Base-by-base conservation (phyloP, 2,888 invertebrate genomes). In the Tenthredo notha region DNA sequence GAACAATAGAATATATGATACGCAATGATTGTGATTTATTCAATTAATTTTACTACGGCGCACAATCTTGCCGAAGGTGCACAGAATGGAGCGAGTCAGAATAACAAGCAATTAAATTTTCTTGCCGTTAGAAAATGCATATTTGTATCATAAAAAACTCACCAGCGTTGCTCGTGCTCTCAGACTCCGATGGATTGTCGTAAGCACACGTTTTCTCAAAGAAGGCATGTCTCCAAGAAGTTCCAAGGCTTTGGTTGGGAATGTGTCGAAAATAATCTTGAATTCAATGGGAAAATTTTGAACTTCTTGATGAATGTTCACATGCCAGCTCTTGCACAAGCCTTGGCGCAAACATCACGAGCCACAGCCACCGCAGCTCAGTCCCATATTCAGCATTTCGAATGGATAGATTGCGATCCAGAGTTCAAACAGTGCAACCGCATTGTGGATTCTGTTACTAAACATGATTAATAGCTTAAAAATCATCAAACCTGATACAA, bases 231-330 rank as follows among this genome's bases (percentile, higher is more conserved):
- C 37, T 58, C 18, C 58, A 4, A n/a, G 58, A 58, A 15, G 58
- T n/a, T 58, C 58, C 4, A 10, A 18, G 58, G 3, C 58, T n/a
- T n/a, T 58, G 58, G 58, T 58, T 58, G 58, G 58, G 58, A 10
- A 58, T 58, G 58, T 58, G 58, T n/a, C n/a, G 58, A 58, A 58
- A 58, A 58, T 58, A n/a, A 58, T 58, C 58, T 58, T 58, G 58
- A 58, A 58, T 58, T 58, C 18, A 58, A 58, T 58, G 58, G 58
- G n/a, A 58, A n/a, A 58, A 58, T 58, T n/a, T 58, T 58, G 58
- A 58, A 58, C 58, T 58, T 10, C 58, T 58, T 58, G 58, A n/a
- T 58, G 58, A 58, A 58, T 58, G 58, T 58, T 58, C 58, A 58
- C 58, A 58, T 58, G n/a, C 10, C 58, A 58, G 58, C n/a, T 58